Percentiles rank a stretch among this genome's conserved stretches.
Evolutionary conservation across 2,797 vertebrate genomes (phyloP).

Genomic region (Passerculus sandwichensis): DNA sequence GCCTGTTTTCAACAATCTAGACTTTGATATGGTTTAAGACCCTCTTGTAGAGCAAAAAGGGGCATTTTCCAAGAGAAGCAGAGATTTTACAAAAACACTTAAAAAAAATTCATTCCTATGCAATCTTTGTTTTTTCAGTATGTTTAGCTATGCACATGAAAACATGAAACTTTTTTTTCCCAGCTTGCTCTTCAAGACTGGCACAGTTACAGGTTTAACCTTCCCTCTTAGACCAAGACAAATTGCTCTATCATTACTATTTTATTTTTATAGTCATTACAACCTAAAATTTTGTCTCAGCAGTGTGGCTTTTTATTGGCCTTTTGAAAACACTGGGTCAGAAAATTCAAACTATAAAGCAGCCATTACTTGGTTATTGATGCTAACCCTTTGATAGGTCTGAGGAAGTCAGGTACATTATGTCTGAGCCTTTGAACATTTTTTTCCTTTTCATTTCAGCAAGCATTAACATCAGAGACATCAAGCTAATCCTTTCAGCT

Average conservation of each 20-base stretch:
- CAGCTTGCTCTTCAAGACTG: background rate
- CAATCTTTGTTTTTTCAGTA: background rate
- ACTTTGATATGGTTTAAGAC: background rate
- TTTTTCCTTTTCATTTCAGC: constrained; percentile 45
- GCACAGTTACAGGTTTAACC: background rate
- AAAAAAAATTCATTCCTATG: background rate
- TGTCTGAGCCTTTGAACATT: constrained; percentile 2
- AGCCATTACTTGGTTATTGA: constrained; percentile 48
- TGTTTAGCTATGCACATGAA: background rate
- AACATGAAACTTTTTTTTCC: background rate
- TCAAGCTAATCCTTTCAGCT: constrained; percentile 39
- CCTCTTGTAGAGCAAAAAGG: background rate
- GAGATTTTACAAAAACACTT: background rate
- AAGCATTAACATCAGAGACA: constrained; percentile 47
- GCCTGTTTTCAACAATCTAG: background rate
- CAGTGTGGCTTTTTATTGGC: constrained; percentile 21
- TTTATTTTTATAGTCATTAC: constrained; percentile 12
- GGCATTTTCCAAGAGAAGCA: background rate
- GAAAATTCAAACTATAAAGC: constrained; percentile 47
- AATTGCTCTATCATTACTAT: constrained; percentile 27
- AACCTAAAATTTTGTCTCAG: background rate
- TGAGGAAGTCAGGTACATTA: constrained; percentile 25
- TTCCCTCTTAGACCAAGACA: background rate
- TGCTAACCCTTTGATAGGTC: constrained; percentile 24
- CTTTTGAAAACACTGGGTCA: constrained; percentile 33